Percentiles rank a stretch among this genome's conserved stretches.
Conservation (phyloP, 2,113 vertebrate species). For the Pristiophorus japonicus region DNA sequence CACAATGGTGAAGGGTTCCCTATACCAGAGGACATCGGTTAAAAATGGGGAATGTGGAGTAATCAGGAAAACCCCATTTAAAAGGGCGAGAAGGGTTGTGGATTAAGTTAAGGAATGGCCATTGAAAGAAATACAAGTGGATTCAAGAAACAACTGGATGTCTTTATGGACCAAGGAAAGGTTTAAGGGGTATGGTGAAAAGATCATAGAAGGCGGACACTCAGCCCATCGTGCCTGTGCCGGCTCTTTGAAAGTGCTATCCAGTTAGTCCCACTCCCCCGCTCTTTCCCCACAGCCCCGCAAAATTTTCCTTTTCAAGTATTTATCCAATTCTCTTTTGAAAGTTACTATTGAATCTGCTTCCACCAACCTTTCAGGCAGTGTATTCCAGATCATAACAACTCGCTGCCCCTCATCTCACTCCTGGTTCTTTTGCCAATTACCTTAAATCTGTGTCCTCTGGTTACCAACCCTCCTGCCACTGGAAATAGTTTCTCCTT, state of each 20-base stretch:
- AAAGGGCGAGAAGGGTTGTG: background rate
- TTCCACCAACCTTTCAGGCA: background rate
- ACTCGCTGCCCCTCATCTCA: background rate
- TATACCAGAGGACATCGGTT: background rate
- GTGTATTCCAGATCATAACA: background rate
- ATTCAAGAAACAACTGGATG: background rate
- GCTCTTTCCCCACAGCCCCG: background rate
- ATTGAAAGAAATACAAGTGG: background rate
- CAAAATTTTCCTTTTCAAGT: background rate
- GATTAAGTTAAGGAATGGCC: background rate
- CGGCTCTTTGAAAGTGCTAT: background rate
- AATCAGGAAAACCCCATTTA: background rate
- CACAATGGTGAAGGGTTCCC: background rate
- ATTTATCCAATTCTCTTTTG: background rate
- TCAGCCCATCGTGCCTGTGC: background rate
- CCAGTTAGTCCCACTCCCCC: background rate
- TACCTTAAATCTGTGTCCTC: background rate
- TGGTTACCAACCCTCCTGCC: background rate
- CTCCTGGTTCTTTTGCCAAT: background rate
- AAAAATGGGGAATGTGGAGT: background rate
- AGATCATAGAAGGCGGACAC: background rate
- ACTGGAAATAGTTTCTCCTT: background rate
- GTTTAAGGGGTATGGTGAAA: background rate
- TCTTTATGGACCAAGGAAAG: background rate
- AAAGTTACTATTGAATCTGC: background rate